Conservation (phyloP, 53 echinoderm and acorn worm genomes). For the Crossaster papposus region DNA sequence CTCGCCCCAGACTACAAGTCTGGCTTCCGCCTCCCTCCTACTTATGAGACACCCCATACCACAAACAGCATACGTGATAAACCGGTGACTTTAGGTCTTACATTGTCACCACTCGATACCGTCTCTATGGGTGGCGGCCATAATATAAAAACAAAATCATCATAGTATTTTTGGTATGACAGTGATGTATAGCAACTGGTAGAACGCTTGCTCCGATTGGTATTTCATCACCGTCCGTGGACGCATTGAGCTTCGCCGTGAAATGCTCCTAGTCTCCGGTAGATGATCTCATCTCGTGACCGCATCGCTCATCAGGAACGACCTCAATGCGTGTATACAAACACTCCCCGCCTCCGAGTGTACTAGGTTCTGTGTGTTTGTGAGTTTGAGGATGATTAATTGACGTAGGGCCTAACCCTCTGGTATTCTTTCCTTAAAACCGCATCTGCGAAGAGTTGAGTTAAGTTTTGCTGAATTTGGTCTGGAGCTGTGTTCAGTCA, state of each 20-base stretch:
- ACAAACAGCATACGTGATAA: background rate
- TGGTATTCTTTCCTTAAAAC: background rate
- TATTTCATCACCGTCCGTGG: background rate
- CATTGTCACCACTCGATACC: background rate
- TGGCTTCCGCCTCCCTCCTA: background rate
- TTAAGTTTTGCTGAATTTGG: background rate
- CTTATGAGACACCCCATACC: background rate
- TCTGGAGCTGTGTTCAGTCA: background rate
- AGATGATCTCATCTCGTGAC: slow-evolving; percentile 1
- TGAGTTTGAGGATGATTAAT: background rate
- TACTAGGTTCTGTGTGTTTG: background rate
- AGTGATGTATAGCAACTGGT: background rate
- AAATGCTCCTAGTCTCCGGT: background rate
- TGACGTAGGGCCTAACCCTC: background rate
- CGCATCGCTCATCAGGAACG: slow-evolving; percentile 6
- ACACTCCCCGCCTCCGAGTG: background rate
- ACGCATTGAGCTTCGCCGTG: background rate
- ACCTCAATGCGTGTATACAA: slow-evolving; percentile 1
- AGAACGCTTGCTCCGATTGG: slow-evolving; percentile 8
- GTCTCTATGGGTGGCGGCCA: slow-evolving; percentile 7
- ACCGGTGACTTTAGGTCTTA: background rate
- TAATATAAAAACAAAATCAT: too few relatives aligned
- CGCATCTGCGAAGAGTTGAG: background rate
- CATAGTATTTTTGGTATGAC: background rate
- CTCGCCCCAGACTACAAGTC: background rate